Evolutionary conservation across 2,888 invertebrate genomes (phyloP).

Genomic region (Arctia plantaginis): DNA sequence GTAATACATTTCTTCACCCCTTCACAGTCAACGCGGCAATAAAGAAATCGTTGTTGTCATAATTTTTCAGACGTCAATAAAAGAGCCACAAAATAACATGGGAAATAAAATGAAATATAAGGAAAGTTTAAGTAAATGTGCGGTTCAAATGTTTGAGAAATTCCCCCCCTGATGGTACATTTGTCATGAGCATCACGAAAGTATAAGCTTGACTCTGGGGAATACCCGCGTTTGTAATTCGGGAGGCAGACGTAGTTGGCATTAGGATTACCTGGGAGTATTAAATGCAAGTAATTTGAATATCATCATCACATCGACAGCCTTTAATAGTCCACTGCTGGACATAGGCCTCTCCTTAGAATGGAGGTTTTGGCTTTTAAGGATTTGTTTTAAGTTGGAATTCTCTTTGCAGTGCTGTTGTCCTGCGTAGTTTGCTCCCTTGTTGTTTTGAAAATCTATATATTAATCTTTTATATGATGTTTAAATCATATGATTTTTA

Average conservation of each 20-base stretch:
- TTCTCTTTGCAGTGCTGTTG: too few species aligned
- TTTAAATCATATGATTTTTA: too few species aligned
- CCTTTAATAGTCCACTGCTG: too few species aligned
- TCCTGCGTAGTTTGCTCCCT: too few species aligned
- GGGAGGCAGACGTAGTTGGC: slow-evolving; percentile 22
- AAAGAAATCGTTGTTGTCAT: slow-evolving; percentile 14
- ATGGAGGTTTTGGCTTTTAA: too few species aligned
- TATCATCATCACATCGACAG: too few species aligned
- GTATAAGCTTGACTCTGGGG: slow-evolving; percentile 44
- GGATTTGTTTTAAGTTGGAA: too few species aligned
- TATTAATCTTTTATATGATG: too few species aligned
- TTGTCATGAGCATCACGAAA: slow-evolving; percentile 47
- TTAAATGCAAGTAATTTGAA: neutral
- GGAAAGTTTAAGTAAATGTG: slow-evolving; percentile 47
- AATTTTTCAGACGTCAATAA: slow-evolving; percentile 23
- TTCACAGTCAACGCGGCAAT: slow-evolving; percentile 14
- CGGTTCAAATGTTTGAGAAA: slow-evolving; percentile 34
- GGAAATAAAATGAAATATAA: slow-evolving; percentile 45
- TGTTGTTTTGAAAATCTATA: too few species aligned
- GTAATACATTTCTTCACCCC: neutral
- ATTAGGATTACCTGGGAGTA: neutral
- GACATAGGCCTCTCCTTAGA: too few species aligned
- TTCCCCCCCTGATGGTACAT: slow-evolving; percentile 35
- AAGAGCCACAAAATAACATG: slow-evolving; percentile 20
- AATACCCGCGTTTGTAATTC: slow-evolving; percentile 32